phyloP scores from a whole-genome alignment of 2,888 invertebrate genomes.

The Auanema freiburgensis region DNA sequence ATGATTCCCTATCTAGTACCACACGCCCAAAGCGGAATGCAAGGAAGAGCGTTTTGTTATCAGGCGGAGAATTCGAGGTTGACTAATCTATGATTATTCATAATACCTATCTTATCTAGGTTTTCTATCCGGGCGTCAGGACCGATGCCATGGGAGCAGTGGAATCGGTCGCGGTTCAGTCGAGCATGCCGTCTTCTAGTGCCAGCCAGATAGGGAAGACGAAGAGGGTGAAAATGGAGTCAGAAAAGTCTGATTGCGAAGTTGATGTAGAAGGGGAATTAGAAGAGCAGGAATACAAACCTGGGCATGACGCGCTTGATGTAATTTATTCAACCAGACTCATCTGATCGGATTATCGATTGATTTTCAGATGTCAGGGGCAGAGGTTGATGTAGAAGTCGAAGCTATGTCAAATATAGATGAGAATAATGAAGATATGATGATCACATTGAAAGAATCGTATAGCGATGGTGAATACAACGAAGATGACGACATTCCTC shows the following conservation, averaged over 20 bases:
- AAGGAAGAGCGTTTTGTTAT: conserved; percentile 35
- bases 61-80: conserved; percentile 34
- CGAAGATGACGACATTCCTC: conserved; percentile 15
- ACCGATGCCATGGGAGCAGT: neutral
- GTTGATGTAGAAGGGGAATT: conserved; percentile 8
- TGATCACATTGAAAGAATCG: conserved; percentile 11
- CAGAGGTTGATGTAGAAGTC: conserved; percentile 13
- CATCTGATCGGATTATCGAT: neutral
- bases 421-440: conserved; percentile 8
- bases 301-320: neutral
- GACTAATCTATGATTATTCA: neutral
- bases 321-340: neutral
- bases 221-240: neutral
- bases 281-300: conserved; percentile 5
- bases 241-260: conserved; percentile 3
- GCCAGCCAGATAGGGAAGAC: neutral
- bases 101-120: neutral
- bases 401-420: conserved; percentile 20
- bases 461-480: conserved; percentile 8
- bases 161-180: neutral
- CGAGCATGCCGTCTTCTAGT: conserved; percentile 8
- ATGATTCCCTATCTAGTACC: conserved; percentile 2
- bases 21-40: conserved; percentile 31
- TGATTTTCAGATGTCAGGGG: neutral
- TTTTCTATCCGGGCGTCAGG: neutral